Base-by-base conservation (phyloP, 2,113 vertebrate genomes). In the Sarotherodon lohbergeri region DNA sequence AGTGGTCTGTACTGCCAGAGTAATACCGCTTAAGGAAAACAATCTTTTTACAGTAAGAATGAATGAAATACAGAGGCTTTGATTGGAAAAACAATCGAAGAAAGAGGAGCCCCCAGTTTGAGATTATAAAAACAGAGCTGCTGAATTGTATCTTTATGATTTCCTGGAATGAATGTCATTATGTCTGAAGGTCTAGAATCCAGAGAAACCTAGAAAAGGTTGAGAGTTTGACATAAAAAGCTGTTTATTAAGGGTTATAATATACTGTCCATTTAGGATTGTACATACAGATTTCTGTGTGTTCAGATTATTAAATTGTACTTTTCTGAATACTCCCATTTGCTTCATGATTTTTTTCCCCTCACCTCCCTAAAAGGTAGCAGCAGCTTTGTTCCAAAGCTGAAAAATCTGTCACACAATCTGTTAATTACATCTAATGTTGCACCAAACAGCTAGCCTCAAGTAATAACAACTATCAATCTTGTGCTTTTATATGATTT, bases 41-140 rank as follows among this genome's bases (percentile, higher is more conserved):
- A 92, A 91, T 93, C 88, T 78, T 89, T 93, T 92, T 83, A 89
- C 56, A 81, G 81, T 85, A 86, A 90, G 86, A 81, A 59, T 90
- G 90, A 93, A 95, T 93, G 85, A 93, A 94, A 93, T 91, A 83
- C 86, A 92, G 90, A 48, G 86, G 54, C 88, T 90, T 87, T 90
- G 86, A 94, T 90, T 91, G 86, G 89, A 94, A 92, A 93, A 93
- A 93, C 92, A 92, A 93, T 81, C 27, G 82, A 93, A 89, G 46
- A 34, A 80, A 80, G 73, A 85, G 88, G 83, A 90, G 81, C 59
- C 54, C 66, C 76, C 43, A 39, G 85, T 94, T 93, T 92, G 89
- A 94, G 93, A 96, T 95, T 90, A 86, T 91, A 91, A 93, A 94
- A 94, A 90, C 93, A 93, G 89, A 92, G 54, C 79, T 82, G 87